A percentile compares a stretch with the other conserved stretches of the same genome.
Evolutionary conservation across 2,797 vertebrate species (phyloP).

Genomic region (Rhincodon typus): DNA sequence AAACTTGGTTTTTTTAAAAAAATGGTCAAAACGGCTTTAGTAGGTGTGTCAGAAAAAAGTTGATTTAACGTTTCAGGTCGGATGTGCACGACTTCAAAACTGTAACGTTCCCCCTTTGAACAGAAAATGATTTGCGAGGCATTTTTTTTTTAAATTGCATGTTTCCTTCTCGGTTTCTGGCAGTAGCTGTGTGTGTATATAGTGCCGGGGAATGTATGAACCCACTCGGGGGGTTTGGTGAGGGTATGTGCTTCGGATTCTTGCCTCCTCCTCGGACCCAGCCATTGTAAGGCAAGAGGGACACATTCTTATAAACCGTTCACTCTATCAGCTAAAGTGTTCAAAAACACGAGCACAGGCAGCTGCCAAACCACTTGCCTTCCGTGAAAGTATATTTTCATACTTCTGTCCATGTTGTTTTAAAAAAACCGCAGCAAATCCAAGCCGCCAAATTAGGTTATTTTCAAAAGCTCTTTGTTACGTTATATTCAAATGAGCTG

Average conservation of each 20-base stretch:
- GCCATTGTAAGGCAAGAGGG: not conserved
- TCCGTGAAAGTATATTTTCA: not conserved
- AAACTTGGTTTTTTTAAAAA: not conserved
- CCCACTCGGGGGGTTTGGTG: not conserved
- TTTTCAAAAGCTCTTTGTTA: not conserved
- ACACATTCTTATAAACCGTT: not conserved
- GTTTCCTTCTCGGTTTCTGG: not conserved
- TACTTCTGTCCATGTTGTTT: not conserved
- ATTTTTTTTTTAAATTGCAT: not conserved
- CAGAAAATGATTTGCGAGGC: not conserved
- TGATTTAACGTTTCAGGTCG: no score
- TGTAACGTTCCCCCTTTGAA: fast-evolving
- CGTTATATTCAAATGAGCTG: constrained; percentile 27
- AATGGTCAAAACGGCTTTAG: not conserved
- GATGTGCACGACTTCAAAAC: no score
- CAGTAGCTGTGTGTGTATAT: not conserved
- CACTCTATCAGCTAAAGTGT: not conserved
- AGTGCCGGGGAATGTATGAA: not conserved
- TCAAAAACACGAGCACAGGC: not conserved
- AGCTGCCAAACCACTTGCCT: not conserved
- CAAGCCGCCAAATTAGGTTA: not conserved
- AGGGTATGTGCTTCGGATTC: no score
- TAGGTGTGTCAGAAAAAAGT: not conserved
- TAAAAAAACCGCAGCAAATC: not conserved
- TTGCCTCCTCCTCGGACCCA: not conserved